Percentiles rank a stretch among this genome's conserved stretches.
Conservation (phyloP, 64 coral and sea anemone genomes). For the Pocillopora verrucosa region DNA sequence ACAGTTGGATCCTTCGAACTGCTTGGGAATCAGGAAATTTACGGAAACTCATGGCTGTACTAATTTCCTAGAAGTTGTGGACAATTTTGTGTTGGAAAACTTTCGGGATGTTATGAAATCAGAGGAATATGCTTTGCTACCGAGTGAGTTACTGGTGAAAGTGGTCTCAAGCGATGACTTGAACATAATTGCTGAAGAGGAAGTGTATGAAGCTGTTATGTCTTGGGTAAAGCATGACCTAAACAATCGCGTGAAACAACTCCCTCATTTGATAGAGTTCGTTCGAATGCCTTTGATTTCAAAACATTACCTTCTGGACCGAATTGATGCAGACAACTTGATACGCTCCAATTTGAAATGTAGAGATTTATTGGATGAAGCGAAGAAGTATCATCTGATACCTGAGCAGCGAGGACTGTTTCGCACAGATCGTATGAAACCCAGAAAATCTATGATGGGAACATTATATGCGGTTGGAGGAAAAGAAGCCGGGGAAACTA, state of each 20-base stretch:
- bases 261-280: constrained; percentile 74
- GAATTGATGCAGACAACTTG: constrained; percentile 84
- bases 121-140: constrained; percentile 96
- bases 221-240: constrained; percentile 90
- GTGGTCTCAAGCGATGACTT: constrained; percentile 96
- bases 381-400: constrained; percentile 95
- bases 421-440: constrained; percentile 87
- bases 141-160: constrained; percentile 86
- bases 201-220: constrained; percentile 97
- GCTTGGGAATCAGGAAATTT: constrained; percentile 97
- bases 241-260: constrained; percentile 65
- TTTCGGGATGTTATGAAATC: constrained; percentile 95
- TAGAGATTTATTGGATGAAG: constrained; percentile 93
- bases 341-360: constrained; percentile 90
- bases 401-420: constrained; percentile 85
- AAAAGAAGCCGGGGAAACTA: constrained; percentile 99
- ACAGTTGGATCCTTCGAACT: constrained; percentile 94
- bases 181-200: constrained; percentile 80
- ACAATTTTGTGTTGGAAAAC: constrained; percentile 91
- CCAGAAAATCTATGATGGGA: constrained; percentile 92
- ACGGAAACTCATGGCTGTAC: constrained; percentile 89
- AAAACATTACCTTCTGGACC: constrained; percentile 85
- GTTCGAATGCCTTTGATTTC: constrained; percentile 93
- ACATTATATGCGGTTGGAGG: constrained; percentile 91
- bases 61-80: constrained; percentile 82